Evolutionary conservation across 2,113 vertebrate species (phyloP), one percentile per base, ranked within the genome.

Genomic region (Oncorhynchus gorbuscha): DNA sequence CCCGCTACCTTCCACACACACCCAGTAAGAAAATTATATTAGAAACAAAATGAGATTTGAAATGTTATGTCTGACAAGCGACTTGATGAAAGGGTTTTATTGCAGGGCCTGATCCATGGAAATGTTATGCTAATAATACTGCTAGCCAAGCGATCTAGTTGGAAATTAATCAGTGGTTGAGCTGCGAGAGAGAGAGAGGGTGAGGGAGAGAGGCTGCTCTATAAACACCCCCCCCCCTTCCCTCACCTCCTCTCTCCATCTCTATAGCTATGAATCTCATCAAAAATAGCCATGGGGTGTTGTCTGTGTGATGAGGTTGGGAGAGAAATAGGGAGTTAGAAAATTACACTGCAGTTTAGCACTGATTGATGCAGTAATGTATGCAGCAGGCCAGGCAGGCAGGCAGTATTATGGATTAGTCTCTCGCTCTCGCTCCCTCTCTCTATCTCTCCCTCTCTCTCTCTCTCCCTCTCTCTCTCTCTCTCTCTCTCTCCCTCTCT

Each of bases 11-110:
- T 28, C 71, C 6, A 20, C 55, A 49, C 85, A 76, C 83, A 79
- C 72, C 81, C 71, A 55, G 82, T 89, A 90, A 82, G 90, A 93
- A 93, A 94, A 93, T 92, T 72, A 93, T 93, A 93, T 94, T 93
- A 93, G 88, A 93, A 94, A 93, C 93, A 94, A 93, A 95, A 94
- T 94, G 91, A 94, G 93, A 94, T 94, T 93, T 93, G 87, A 93
- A 93, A 93, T 93, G 92, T 92, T 89, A 87, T 94, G 91, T 94
- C 92, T 94, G 94, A 94, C 94, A 94, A 93, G 92, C 89, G 87
- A 86, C 88, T 92, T 93, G 93, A 93, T 94, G 90, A 95, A 93
- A 93, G 91, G 87, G 85, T 92, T 93, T 93, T 88, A 91, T 93
- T 91, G 93, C 91, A 69, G 49, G 82, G 87, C 81, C 89, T 92